Conservation (phyloP, 2,888 invertebrate species). For the Amphipoea lucens region DNA sequence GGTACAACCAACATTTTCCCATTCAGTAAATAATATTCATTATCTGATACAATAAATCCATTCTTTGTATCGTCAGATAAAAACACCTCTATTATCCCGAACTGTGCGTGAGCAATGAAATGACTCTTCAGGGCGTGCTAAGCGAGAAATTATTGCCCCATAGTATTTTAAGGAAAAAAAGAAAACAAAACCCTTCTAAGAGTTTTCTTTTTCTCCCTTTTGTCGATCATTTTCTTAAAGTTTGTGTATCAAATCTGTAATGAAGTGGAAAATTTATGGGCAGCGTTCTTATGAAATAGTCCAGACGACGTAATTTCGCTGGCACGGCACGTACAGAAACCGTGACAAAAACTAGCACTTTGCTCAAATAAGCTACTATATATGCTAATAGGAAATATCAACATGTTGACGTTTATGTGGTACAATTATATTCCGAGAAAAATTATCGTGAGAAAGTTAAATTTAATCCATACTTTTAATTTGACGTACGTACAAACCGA, state of each 20-base stretch:
- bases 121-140: conserved; percentile 82
- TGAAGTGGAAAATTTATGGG: conserved; percentile 66
- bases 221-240: conserved; percentile 64
- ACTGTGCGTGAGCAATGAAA: conserved; percentile 78
- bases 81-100: conserved; percentile 76
- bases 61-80: conserved; percentile 73
- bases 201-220: conserved; percentile 62
- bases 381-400: neutral
- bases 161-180: conserved; percentile 80
- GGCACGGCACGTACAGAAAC: conserved; percentile 23
- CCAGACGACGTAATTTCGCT: conserved; percentile 31
- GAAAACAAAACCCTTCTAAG: conserved; percentile 74
- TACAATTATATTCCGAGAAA: neutral
- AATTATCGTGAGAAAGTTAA: neutral
- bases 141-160: conserved; percentile 80
- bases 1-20: conserved; percentile 63
- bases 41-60: conserved; percentile 76
- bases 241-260: conserved; percentile 64
- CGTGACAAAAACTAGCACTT: conserved; percentile 39
- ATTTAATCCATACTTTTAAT: neutral
- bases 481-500: neutral
- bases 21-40: conserved; percentile 70
- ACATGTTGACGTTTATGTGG: conserved; percentile 15
- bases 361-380: conserved; percentile 10
- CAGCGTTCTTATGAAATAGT: conserved; percentile 44